Percentiles rank a stretch among this genome's conserved stretches.
Evolutionary conservation across 1,140 invertebrate species (phyloP).

Genomic region (Ceratitis capitata): DNA sequence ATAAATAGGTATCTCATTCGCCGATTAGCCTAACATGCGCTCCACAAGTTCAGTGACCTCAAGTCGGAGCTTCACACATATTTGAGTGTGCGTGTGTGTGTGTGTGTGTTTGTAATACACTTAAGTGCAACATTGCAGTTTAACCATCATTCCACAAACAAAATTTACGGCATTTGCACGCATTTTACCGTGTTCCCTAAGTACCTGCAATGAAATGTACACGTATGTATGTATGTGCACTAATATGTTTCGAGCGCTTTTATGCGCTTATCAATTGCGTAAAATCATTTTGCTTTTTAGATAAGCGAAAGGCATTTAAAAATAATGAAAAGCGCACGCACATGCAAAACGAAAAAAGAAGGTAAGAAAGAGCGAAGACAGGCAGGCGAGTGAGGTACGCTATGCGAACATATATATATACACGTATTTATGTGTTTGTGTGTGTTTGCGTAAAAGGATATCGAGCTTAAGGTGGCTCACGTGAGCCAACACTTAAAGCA

Average conservation of each 20-base stretch:
- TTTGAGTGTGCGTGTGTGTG: neutral
- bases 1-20: no score
- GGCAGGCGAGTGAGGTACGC: neutral
- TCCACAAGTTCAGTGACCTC: neutral
- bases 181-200: constrained; percentile 2
- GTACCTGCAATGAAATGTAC: neutral
- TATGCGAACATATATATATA: neutral
- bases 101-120: neutral
- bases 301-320: constrained; percentile 35
- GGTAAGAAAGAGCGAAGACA: neutral
- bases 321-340: constrained; percentile 32
- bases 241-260: no score
- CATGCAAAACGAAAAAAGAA: neutral
- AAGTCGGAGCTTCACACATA: neutral
- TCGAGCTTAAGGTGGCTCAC: neutral
- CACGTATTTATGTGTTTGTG: neutral
- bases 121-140: neutral
- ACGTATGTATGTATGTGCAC: neutral
- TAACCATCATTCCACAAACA: neutral
- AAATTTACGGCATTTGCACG: constrained; percentile 35
- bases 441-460: constrained; percentile 5
- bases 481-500: constrained; percentile 20
- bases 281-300: constrained; percentile 38
- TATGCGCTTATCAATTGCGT: constrained; percentile 23
- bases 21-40: neutral